Evolutionary conservation across 2,888 invertebrate species (phyloP).

Genomic region (Pristionchus japonicus): DNA sequence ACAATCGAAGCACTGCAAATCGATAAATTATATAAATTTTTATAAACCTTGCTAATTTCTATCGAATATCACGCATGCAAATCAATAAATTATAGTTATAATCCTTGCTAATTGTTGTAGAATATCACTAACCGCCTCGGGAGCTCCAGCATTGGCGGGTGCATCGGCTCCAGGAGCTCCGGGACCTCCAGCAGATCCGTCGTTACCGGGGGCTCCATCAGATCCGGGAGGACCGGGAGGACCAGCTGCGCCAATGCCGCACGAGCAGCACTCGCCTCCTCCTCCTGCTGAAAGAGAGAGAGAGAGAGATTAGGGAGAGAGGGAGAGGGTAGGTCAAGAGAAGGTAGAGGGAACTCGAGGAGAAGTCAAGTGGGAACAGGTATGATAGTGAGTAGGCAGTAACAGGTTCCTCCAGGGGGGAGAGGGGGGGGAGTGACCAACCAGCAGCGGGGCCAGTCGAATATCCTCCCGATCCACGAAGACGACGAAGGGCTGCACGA

Average conservation of each 20-base stretch:
- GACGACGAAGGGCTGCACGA: constrained; percentile 11
- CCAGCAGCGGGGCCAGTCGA: not conserved
- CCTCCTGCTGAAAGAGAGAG: not conserved
- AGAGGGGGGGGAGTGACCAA: not conserved
- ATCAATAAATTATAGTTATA: too few relatives aligned
- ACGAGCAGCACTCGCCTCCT: constrained; percentile 33
- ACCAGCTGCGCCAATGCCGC: constrained; percentile 27
- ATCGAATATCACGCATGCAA: too few relatives aligned
- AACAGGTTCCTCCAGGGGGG: not conserved
- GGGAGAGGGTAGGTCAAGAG: not conserved
- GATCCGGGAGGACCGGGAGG: too few relatives aligned
- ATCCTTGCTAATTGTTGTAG: too few relatives aligned
- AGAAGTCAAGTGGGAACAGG: constrained; percentile 12
- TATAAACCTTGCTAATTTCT: too few relatives aligned
- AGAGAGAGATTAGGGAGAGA: not conserved
- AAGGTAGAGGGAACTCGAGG: not conserved
- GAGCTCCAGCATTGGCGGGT: not conserved
- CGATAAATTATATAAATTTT: not conserved
- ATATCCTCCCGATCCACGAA: constrained; percentile 34
- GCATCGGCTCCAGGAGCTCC: too few relatives aligned
- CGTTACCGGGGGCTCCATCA: too few relatives aligned
- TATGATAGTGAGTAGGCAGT: not conserved
- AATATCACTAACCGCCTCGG: not conserved
- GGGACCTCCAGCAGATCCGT: too few relatives aligned
- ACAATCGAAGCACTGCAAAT: constrained; percentile 6